Evolutionary conservation across 2,888 invertebrate species (phyloP).

Genomic region (Orthosia cruda): DNA sequence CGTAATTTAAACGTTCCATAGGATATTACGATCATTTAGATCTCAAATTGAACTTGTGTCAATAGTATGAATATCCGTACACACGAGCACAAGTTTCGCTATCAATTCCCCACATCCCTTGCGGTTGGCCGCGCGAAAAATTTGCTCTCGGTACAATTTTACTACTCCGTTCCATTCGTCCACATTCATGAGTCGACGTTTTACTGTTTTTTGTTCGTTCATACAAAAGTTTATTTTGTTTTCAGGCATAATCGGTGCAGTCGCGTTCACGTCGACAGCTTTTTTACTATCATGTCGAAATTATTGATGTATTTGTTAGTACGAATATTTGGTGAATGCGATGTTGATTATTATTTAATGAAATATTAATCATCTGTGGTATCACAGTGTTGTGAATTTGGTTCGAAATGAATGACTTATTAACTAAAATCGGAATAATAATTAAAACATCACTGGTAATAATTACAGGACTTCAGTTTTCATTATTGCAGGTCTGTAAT

Average conservation of each 20-base stretch:
- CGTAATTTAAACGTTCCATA: slow-evolving; percentile 21
- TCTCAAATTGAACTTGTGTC: slow-evolving; percentile 27
- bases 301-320: slow-evolving; percentile 48
- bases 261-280: slow-evolving; percentile 44
- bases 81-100: slow-evolving; percentile 60
- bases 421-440: not conserved
- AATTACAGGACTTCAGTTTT: not conserved
- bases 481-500: not conserved
- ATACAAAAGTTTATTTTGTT: slow-evolving; percentile 69
- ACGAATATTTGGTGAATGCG: not conserved
- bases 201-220: slow-evolving; percentile 58
- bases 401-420: slow-evolving; percentile 2
- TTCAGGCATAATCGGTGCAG: slow-evolving; percentile 60
- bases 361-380: not conserved
- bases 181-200: slow-evolving; percentile 65
- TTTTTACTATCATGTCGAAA: slow-evolving; percentile 31
- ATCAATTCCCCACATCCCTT: slow-evolving; percentile 62
- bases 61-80: slow-evolving; percentile 20
- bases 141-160: slow-evolving; percentile 71
- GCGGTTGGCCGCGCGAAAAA: slow-evolving; percentile 71
- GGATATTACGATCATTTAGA: slow-evolving; percentile 20
- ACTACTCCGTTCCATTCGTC: slow-evolving; percentile 59
- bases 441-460: not conserved
- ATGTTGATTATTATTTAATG: slow-evolving; percentile 4
- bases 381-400: not conserved